Evolutionary conservation across 1,140 invertebrate species (phyloP), one percentile per base, ranked within the genome.

Genomic region (Conus betulinus): DNA sequence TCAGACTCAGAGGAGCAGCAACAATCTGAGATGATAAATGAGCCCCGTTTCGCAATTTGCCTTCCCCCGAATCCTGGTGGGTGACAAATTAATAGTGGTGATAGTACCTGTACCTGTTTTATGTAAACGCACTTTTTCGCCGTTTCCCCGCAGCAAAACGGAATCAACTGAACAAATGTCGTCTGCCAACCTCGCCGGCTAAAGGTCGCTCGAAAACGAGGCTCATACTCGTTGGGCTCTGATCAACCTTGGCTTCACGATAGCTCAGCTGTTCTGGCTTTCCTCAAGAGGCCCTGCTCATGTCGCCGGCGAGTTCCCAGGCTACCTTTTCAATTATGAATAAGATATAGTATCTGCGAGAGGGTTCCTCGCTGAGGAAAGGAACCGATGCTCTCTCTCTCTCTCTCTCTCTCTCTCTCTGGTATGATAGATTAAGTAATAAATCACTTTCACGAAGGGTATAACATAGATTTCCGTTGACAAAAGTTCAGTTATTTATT

Each of bases 341-440:
- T 11, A 71, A 71, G 67, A 71, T 71, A 20, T 23, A 20, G 67
- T 71, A 71, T 71, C 15, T 71, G 17, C 60, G 1, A 17, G 15
- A 71, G 17, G 67, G 67, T 71, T 23, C 20, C 11, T 71, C 15
- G 57, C 57, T 60, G 23, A 63, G 60, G 67, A 13, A 71, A 6
- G 67, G 23, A 23, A n/a, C 20, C 6, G 3, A 71, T 20, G 67
- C n/a, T n/a, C n/a, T n/a, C n/a, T n/a, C n/a, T n/a, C n/a, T n/a
- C n/a, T n/a, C 84, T 71, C 60, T 67, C 60, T n/a, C 84, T n/a
- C 84, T 60, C 76, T 87, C 71, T 39, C 27, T 81, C 76, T 81
- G 25, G 8, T 15, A 60, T 15, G 8, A 11, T 60, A 60, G 8
- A 60, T 60, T 60, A 0, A 60, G 57, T 60, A 60, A 15, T 60